Evolutionary conservation across 2,797 vertebrate genomes (phyloP), one percentile per base, ranked within the genome.

Genomic region (Diplodus sargus): DNA sequence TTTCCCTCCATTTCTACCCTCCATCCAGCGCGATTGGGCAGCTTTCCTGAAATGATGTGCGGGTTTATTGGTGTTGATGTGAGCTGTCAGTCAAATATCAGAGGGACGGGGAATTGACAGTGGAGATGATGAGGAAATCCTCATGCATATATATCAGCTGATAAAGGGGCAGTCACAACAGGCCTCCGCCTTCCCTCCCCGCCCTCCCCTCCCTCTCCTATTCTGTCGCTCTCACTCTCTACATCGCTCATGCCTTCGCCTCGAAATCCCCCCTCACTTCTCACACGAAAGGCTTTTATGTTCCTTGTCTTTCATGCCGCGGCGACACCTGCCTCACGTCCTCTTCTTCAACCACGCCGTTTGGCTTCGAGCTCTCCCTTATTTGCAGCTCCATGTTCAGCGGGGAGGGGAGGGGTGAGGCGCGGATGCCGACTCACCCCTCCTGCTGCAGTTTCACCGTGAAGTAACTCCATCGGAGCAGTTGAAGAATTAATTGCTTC

Each of bases 61-160:
- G 66, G 77, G 76, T 91, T 90, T 93, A 93, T 91, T 94, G 87
- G 71, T 17, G 85, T 80, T 85, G 91, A 94, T 92, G 91, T 79
- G 83, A 89, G 86, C 92, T 90, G 93, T 92, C 94, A 93, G 85
- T 95, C 92, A 95, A 90, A 87, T 89, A 87, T 94, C 85, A 90
- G 82, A 84, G 74, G 87, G 82, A 83, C 2, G 74, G 64, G 56
- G 80, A 85, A 90, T 86, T 78, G 90, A 88, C 88, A 49, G 87
- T 2, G 78, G 80, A 78, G 80, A 84, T 86, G 89, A 92, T 89
- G 87, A 89, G 89, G 88, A 91, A 93, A 89, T 93, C 90, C 90
- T 91, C 85, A 88, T 92, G 89, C 89, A 92, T 93, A 94, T 88
- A 92, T 92, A 93, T 90, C 89, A 85, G 85, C 85, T 87, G 90